These are phyloP conservation scores for Aleiodes testaceus DNA, from an alignment of 2,888 invertebrate genomes.

Conservation along the genomic window DNA sequence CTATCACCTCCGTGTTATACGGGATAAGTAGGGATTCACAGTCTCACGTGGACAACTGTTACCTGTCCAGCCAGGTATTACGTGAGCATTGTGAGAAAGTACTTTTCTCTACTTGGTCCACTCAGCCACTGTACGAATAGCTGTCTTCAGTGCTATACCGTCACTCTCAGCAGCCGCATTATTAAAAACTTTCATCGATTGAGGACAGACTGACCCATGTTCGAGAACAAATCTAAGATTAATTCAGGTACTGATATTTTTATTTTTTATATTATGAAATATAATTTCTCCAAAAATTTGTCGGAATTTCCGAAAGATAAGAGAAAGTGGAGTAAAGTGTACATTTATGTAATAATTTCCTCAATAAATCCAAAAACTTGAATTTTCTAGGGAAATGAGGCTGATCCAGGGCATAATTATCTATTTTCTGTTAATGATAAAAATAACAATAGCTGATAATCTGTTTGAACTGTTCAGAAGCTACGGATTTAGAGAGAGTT, in stretches of 20 bases:
- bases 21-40: neutral
- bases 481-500: constrained; percentile 51
- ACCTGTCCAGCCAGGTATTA: constrained; percentile 55
- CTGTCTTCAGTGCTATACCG: constrained; percentile 19
- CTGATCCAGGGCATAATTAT: neutral
- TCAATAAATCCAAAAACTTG: neutral
- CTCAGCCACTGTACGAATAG: constrained; percentile 50
- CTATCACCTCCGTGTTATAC: neutral
- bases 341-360: neutral
- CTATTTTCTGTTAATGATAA: neutral
- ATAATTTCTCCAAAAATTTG: too few species aligned
- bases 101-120: constrained; percentile 64
- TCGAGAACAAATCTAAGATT: neutral
- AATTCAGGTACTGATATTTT: too few species aligned
- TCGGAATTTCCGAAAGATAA: too few species aligned
- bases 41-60: constrained; percentile 4
- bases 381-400: constrained; percentile 2
- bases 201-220: neutral
- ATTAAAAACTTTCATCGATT: constrained; percentile 13
- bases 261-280: too few species aligned
- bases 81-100: constrained; percentile 65
- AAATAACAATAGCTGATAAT: constrained; percentile 35
- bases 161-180: constrained; percentile 2
- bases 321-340: too few species aligned
- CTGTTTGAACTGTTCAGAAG: constrained; percentile 59